phyloP scores from a whole-genome alignment of 2,797 vertebrate species.

The Galagoides demidoff region DNA sequence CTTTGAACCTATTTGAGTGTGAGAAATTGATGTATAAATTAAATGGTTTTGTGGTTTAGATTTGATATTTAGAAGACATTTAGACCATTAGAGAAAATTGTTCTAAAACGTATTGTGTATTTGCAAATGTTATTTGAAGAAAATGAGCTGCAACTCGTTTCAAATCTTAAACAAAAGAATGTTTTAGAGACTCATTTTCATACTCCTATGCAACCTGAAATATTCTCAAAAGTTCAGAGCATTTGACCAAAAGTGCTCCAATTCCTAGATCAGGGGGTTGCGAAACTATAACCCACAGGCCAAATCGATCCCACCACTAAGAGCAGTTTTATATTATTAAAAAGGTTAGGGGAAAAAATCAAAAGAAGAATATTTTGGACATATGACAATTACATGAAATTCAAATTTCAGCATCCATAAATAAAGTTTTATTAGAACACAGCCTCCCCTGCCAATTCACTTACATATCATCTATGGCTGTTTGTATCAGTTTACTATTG shows the following conservation, averaged over 20 bases:
- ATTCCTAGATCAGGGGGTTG: not conserved
- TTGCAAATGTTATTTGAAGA: constrained; percentile 54
- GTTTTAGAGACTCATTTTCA: constrained; percentile 28
- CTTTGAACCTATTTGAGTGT: constrained; percentile 57
- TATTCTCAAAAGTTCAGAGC: constrained; percentile 24
- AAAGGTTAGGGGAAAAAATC: not conserved
- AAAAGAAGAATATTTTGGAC: constrained; percentile 27
- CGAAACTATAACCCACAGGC: not conserved
- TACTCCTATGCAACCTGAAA: constrained; percentile 27
- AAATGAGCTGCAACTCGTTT: constrained; percentile 48
- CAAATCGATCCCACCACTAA: constrained; percentile 11
- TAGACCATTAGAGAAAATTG: constrained; percentile 57
- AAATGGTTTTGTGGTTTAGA: constrained; percentile 47
- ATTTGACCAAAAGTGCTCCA: not conserved
- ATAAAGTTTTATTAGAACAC: constrained; percentile 15
- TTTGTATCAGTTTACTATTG: not conserved
- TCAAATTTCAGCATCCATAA: constrained; percentile 20
- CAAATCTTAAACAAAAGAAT: constrained; percentile 47
- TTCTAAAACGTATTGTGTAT: not conserved
- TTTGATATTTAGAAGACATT: constrained; percentile 55
- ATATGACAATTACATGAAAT: constrained; percentile 3
- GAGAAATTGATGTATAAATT: constrained; percentile 62
- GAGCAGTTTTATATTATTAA: not conserved
- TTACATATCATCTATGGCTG: not conserved
- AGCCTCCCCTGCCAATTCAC: not conserved